phyloP scores from a whole-genome alignment of 2,797 vertebrate species.

The Catostomus latipinnis region DNA sequence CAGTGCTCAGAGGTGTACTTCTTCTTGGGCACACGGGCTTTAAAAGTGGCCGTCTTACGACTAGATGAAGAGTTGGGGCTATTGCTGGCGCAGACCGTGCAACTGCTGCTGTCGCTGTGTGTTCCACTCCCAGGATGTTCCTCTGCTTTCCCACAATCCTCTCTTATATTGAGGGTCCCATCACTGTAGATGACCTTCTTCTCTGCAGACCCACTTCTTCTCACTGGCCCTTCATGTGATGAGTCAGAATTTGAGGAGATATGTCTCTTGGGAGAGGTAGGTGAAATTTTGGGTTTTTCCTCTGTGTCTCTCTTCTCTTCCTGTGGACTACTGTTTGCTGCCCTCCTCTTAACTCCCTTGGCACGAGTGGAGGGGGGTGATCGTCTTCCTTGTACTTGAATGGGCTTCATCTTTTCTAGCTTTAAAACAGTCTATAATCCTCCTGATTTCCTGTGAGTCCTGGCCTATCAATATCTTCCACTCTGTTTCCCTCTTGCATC shows the following conservation, averaged over 20 bases:
- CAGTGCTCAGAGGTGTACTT: slow-evolving; percentile 87
- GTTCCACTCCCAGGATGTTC: slow-evolving; percentile 52
- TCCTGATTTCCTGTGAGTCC: slow-evolving; percentile 64
- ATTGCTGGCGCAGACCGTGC: slow-evolving; percentile 77
- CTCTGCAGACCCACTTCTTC: slow-evolving; percentile 62
- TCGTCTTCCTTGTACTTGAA: slow-evolving; percentile 84
- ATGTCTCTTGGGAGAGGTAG: slow-evolving; percentile 70
- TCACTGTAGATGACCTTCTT: slow-evolving; percentile 69
- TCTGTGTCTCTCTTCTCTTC: slow-evolving; percentile 80
- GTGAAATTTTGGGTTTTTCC: slow-evolving; percentile 69
- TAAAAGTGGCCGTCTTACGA: slow-evolving; percentile 91
- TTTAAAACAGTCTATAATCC: slow-evolving; percentile 67
- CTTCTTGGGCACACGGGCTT: slow-evolving; percentile 87
- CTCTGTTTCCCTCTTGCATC: slow-evolving; percentile 62
- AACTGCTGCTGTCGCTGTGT: slow-evolving; percentile 70
- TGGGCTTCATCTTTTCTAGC: slow-evolving; percentile 83
- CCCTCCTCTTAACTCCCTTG: slow-evolving; percentile 83
- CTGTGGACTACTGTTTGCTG: slow-evolving; percentile 71
- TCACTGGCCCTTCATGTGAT: slow-evolving; percentile 67
- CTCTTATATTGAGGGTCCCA: slow-evolving; percentile 57
- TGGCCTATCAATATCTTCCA: slow-evolving; percentile 56
- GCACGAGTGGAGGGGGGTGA: slow-evolving; percentile 86
- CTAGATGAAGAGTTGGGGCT: slow-evolving; percentile 82
- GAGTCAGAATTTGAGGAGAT: slow-evolving; percentile 72
- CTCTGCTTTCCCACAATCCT: slow-evolving; percentile 65